phyloP scores from a whole-genome alignment of 1,140 invertebrate species.

The Pollicipes pollicipes region DNA sequence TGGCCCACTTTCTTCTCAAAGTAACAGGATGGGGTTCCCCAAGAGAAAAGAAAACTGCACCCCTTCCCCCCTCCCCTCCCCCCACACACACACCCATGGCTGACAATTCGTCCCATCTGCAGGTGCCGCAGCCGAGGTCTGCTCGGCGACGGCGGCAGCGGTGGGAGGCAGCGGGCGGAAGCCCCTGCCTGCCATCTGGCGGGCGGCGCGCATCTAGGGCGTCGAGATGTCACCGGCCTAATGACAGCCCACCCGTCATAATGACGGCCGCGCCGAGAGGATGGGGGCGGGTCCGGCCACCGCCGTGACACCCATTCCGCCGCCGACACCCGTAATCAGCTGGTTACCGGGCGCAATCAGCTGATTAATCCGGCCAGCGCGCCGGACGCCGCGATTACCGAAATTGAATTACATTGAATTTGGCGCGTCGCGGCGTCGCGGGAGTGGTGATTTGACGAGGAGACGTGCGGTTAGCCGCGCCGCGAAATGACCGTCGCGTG shows the following conservation, averaged over 20 bases:
- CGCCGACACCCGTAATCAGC: neutral
- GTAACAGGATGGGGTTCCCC: too few relatives aligned
- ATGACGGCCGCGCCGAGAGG: neutral
- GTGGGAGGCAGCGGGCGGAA: neutral
- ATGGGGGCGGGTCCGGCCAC: neutral
- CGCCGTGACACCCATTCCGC: neutral
- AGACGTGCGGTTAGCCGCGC: neutral
- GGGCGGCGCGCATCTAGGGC: too few relatives aligned
- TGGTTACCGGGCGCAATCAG: neutral
- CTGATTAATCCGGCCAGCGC: neutral
- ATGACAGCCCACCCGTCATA: neutral
- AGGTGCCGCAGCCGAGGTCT: too few relatives aligned
- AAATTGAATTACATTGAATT: constrained; percentile 1
- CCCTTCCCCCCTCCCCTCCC: too few relatives aligned
- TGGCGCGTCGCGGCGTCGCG: neutral
- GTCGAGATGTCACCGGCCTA: neutral
- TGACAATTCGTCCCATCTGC: too few relatives aligned
- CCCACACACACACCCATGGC: too few relatives aligned
- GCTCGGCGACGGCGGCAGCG: neutral
- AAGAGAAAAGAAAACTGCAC: too few relatives aligned
- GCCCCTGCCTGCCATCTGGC: neutral
- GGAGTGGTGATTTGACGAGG: neutral
- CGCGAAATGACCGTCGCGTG: neutral
- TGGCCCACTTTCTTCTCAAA: too few relatives aligned
- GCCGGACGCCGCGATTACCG: neutral